Conservation (phyloP, 2,113 vertebrate species). For the Cynopterus brachyotis region DNA sequence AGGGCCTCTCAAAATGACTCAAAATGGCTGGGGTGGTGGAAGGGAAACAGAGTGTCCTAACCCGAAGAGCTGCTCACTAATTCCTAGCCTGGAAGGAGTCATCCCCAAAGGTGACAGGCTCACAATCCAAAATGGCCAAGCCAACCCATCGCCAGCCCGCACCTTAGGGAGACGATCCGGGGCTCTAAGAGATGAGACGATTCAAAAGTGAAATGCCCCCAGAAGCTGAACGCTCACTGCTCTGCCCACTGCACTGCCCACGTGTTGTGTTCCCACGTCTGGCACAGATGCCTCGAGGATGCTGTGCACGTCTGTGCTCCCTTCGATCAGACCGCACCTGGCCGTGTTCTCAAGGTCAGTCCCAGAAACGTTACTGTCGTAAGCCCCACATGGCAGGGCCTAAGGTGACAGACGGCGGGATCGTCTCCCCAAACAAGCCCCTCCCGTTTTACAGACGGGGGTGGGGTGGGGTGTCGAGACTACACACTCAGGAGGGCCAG, state of each 20-base stretch:
- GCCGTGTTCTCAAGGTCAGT: background rate
- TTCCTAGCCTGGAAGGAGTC: background rate
- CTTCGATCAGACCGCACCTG: accelerated
- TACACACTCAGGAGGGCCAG: background rate
- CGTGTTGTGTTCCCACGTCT: accelerated
- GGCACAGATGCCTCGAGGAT: accelerated
- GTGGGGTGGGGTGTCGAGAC: too few relatives aligned
- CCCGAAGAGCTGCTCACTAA: background rate
- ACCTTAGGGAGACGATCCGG: background rate
- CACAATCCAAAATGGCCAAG: background rate
- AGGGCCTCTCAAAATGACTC: background rate
- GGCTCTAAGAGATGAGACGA: background rate
- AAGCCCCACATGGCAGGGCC: background rate
- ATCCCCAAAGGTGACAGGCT: background rate
- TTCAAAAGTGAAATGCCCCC: background rate
- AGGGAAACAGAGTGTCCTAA: accelerated
- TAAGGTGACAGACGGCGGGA: background rate
- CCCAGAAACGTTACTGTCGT: too few relatives aligned
- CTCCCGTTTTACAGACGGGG: too few relatives aligned
- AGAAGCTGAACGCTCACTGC: accelerated
- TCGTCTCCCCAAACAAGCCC: too few relatives aligned
- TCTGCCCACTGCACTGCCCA: accelerated
- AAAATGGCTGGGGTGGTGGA: accelerated
- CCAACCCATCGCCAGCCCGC: too few relatives aligned
- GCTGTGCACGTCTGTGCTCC: accelerated